Evolutionary conservation across 37 sponge, comb jelly and placozoan species (phyloP).

Genomic region (Tethya wilhelma): DNA sequence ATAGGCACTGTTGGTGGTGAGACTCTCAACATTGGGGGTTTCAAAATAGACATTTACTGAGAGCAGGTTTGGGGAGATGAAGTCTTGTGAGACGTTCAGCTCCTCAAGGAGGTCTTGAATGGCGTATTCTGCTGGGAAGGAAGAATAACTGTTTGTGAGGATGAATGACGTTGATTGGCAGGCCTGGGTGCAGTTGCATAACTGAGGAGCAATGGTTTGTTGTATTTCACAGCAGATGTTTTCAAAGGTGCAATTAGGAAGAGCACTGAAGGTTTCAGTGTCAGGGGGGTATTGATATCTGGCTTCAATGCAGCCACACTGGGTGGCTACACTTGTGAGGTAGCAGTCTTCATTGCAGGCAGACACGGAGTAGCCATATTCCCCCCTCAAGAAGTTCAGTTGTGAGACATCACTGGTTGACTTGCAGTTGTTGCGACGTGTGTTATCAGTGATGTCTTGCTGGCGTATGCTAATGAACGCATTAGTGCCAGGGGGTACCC

Average conservation of each 20-base stretch:
- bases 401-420: background rate
- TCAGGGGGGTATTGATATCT: background rate
- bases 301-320: background rate
- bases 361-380: slow-evolving; percentile 9
- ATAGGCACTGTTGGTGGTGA: slow-evolving; percentile 13
- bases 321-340: background rate
- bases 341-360: slow-evolving; percentile 20
- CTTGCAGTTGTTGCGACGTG: background rate
- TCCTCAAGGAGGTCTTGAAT: background rate
- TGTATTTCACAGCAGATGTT: slow-evolving; percentile 8
- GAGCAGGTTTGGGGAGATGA: background rate
- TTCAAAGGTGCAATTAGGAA: background rate
- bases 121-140: background rate
- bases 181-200: background rate
- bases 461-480: background rate
- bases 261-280: background rate
- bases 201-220: no score
- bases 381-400: background rate
- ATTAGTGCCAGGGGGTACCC: slow-evolving; percentile 1
- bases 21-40: background rate
- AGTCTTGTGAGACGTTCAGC: background rate
- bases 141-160: background rate
- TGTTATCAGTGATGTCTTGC: background rate
- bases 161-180: background rate
- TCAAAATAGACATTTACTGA: slow-evolving; percentile 1